Evolutionary conservation across 1,140 invertebrate species (phyloP).

Genomic region (Lepidurus packardi): DNA sequence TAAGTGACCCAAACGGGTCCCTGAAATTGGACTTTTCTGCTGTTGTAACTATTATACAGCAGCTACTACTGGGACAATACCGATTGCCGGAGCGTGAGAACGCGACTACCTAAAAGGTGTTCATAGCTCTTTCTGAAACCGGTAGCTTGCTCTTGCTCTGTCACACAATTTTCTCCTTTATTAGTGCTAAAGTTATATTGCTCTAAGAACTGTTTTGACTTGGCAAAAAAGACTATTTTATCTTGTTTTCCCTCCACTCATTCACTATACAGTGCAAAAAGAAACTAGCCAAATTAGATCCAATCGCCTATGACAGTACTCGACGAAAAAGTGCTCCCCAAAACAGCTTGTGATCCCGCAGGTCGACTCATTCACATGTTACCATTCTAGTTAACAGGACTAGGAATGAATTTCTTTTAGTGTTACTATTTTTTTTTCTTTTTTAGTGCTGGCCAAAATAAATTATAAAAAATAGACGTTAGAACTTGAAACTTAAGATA

Average conservation of each 20-base stretch:
- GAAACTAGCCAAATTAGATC: neutral
- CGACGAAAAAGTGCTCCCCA: neutral
- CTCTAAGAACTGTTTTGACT: neutral
- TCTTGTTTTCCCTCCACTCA: neutral
- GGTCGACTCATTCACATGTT: no score
- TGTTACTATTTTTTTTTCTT: no score
- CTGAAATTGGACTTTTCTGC: conserved; percentile 15
- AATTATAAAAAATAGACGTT: no score
- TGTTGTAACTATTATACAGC: conserved; percentile 19
- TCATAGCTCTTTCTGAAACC: conserved; percentile 1
- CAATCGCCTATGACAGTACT: neutral
- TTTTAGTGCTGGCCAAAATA: no score
- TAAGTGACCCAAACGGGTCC: conserved; percentile 20
- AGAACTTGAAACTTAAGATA: neutral
- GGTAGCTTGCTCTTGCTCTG: neutral
- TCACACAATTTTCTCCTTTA: conserved; percentile 11
- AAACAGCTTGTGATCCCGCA: neutral
- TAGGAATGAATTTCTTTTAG: no score
- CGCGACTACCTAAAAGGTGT: conserved; percentile 11
- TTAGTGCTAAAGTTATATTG: conserved; percentile 6
- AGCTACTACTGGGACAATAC: conserved; percentile 21
- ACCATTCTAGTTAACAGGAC: no score
- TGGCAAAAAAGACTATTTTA: neutral
- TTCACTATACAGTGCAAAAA: neutral
- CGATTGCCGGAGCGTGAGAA: conserved; percentile 13